Evolutionary conservation across 92 coral and sea anemone species (phyloP), one percentile per base, ranked within the genome.

Genomic region (Porites cylindrica): DNA sequence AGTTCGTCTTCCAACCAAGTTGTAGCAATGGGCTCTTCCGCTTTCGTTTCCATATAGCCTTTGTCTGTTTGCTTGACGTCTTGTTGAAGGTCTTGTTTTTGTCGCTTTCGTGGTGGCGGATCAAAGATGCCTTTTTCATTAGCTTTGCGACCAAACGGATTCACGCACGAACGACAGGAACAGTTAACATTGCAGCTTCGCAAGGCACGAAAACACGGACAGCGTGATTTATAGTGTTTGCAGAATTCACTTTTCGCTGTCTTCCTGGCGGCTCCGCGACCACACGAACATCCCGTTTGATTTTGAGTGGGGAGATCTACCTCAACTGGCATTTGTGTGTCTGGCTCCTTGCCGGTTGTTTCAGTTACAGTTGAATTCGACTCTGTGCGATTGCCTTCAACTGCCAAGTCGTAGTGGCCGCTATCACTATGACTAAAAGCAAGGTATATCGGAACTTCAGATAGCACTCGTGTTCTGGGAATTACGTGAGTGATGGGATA

Each of bases 401-500:
- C 68, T 21, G 66, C 80, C 56, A 66, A 62, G 77, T 64, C 69
- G 26, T 87, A 87, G 76, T 87, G 90, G 75, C 86, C 91, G 51
- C 74, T 76, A 52, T 82, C 91, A 50, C 82, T 53, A 58, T 87
- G 91, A 32, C 24, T 21, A 52, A 71, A 72, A 11, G 86, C 72
- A 14, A 87, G 82, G 66, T 80, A 87, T n/a, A 87, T 8, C 17
- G 91, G 91, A 18, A 58, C 71, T n/a, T 87, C 86, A 64, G 81
- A 87, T 60, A 87, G 54, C 50, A 71, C 61, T 21, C 75, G 54
- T n/a, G 59, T 43, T 79, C 72, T 80, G 4, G 76, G 91, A 75
- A 87, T 76, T 72, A 82, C 78, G 17, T 75, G 82, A 63, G 82
- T 43, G 43, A 79, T 19, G 19, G 82, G 91, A 60, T 78, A 80